Base-by-base conservation (phyloP, 37 sponge, comb jelly and placozoan genomes). In the Aphrocallistes beatrix region DNA sequence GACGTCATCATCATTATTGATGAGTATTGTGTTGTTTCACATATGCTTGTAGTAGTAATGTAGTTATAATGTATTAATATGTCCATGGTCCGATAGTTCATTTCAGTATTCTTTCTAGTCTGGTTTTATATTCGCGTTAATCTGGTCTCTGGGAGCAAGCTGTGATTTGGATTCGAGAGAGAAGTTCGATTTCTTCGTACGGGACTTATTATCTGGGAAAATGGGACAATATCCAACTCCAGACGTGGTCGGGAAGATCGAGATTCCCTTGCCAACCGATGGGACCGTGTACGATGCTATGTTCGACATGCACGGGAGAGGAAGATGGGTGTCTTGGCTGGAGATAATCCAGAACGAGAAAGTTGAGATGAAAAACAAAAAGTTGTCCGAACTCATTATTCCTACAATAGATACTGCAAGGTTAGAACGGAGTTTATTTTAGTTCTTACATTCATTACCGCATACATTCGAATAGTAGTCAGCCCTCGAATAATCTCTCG, bases 311-410 rank as follows among this genome's bases (percentile, higher is more conserved):
- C 81, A 95, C 47, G 98, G 94, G 28, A 82, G 94, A 36, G 95
- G 98, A n/a, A 88, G 92, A 81, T 97, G 98, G 98, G 86, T 85
- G n/a, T 88, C 91, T 37, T 97, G 98, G 98, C 82, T 94, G 87
- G 98, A 97, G 84, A 75, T 87, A 50, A 81, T 97, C 37, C 89
- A 88, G 83, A 87, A 92, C 34, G 89, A 84, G 51, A 47, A 39
- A 0, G 82, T 94, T 10, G 92, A 90, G 25, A 88, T 86, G 25
- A 40, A 37, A 39, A 84, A 88, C 38, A 91, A 90, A 89, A 90
- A 90, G 37, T 87, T 96, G 23, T 85, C 88, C 81, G 98, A 94
- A 81, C 91, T 97, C 86, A 97, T 97, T 28, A 94, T 97, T 0
- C 98, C 98, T 3, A 97, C 98, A 16, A 75, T 93, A 69, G 95